These are phyloP conservation scores for Andrena bucephala DNA, from an alignment of 2,888 invertebrate genomes.

Conservation along the genomic window DNA sequence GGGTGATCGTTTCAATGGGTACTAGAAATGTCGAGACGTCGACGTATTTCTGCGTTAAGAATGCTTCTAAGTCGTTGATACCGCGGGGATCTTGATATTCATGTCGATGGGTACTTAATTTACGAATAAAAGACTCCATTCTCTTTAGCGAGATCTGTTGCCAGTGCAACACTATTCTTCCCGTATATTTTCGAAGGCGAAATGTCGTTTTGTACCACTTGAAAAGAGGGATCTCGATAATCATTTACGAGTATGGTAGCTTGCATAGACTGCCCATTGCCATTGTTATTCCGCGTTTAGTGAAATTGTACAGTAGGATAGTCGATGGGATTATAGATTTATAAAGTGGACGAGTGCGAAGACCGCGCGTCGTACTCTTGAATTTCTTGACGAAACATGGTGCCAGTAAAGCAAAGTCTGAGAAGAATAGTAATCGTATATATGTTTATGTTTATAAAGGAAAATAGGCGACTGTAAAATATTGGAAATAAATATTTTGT, in stretches of 20 bases:
- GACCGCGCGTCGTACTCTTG: neutral
- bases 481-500: conserved; percentile 48
- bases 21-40: neutral
- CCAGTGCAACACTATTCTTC: neutral
- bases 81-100: neutral
- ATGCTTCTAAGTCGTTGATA: neutral
- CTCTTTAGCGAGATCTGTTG: neutral
- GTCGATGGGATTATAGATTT: neutral
- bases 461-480: conserved; percentile 25
- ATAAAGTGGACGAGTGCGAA: neutral
- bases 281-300: conserved; percentile 49
- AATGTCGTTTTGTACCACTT: neutral
- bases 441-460: conserved; percentile 8
- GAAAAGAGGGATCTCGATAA: conserved; percentile 11
- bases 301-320: neutral
- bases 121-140: neutral
- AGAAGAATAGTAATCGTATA: neutral
- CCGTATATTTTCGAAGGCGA: neutral
- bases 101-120: neutral
- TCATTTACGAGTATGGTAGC: conserved; percentile 15
- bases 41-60: neutral
- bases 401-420: conserved; percentile 18
- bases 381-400: conserved; percentile 4
- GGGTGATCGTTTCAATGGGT: neutral
- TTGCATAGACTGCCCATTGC: conserved; percentile 68